Base-by-base conservation (phyloP, 2,888 invertebrate genomes). In the Spialia ferax region DNA sequence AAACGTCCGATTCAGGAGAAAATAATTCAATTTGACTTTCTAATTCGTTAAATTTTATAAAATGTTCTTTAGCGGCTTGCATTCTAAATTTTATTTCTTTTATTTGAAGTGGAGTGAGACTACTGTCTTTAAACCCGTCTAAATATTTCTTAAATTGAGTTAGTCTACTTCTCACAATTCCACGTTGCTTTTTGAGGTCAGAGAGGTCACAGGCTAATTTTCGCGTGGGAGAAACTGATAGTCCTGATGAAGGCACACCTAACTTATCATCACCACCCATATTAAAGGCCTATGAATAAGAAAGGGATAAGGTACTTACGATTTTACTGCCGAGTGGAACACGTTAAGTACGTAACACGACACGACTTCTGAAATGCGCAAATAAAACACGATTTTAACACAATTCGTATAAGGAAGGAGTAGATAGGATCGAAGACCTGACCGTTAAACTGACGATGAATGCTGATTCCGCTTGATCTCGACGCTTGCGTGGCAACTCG, bases 61-160 rank as follows among this genome's bases (percentile, higher is more conserved):
- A 48, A 48, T 48, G 48, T 11, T 48, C 48, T 48, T 20, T 20
- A 20, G 48, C 48, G 48, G 48, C 48, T 20, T 48, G 48, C 20
- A 48, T 48, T 4, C 48, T 48, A 20, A 48, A 48, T 20, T 48
- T 48, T 18, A 48, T 48, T 48, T 48, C 48, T 20, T 48, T 48
- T 3, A 48, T 1, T 48, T 48, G 48, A 20, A 48, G 11, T 48
- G 48, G 8, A 48, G 48, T 48, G 48, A 48, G 48, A 7, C 48
- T 48, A 48, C 4, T 48, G 20, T 48, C 48, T 48, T 48, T 48
- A 10, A 20, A 48, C 20, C 11, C 4, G 11, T 48, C 20, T 48
- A 48, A 48, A 48, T 48, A 48, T 48, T 48, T 48, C 20, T 48
- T 48, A 48, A 48, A 48, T 48, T 48, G 48, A 48, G 48, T 20